Conservation (phyloP, 30 jellyfish, hydroid and myxozoan species). For the Aurelia aurita complex sp. Pacific region DNA sequence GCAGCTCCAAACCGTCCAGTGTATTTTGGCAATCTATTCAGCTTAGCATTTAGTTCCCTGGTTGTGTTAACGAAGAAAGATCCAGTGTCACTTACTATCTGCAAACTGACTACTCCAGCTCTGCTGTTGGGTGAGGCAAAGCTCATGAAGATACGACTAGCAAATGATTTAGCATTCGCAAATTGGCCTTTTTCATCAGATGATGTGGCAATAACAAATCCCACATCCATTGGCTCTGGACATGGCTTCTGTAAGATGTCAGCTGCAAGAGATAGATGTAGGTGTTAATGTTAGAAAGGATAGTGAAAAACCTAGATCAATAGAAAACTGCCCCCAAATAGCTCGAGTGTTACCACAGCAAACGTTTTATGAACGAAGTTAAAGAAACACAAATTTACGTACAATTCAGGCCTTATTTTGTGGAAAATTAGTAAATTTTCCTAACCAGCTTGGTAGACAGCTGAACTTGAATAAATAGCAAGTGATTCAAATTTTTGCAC, state of each 20-base stretch:
- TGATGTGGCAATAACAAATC: conserved; percentile 36
- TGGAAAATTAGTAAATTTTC: too few species aligned
- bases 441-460: too few species aligned
- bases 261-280: not conserved
- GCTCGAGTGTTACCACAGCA: too few species aligned
- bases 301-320: too few species aligned
- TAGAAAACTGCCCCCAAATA: too few species aligned
- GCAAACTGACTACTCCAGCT: conserved; percentile 42
- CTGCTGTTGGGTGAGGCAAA: conserved; percentile 24
- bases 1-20: conserved; percentile 9
- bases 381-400: too few species aligned
- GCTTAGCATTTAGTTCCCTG: conserved; percentile 3
- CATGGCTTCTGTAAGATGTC: conserved; percentile 29
- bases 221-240: not conserved
- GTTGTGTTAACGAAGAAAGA: not conserved
- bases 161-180: conserved; percentile 13
- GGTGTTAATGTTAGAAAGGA: too few species aligned
- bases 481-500: too few species aligned
- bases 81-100: not conserved
- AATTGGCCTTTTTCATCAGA: conserved; percentile 9
- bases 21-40: conserved; percentile 1
- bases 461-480: too few species aligned
- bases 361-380: too few species aligned
- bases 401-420: too few species aligned
- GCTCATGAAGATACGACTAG: not conserved